Conservation (phyloP, 2,888 invertebrate genomes). For the Flexamia atlantica region DNA sequence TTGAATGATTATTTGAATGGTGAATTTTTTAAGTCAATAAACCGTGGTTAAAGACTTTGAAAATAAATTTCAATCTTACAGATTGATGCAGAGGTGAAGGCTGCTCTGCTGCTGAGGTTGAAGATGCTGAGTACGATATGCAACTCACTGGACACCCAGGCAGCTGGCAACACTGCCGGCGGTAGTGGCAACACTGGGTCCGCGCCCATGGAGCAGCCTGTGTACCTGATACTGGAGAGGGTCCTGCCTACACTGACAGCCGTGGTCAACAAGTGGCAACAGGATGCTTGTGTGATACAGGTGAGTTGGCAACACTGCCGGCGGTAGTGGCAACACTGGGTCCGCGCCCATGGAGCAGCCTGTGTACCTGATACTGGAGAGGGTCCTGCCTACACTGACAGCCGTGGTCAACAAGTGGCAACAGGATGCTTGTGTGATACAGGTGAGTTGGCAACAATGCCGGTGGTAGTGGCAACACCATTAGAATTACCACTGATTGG, state of each 20-base stretch:
- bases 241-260: conserved; percentile 81
- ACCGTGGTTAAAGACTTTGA: too few relatives aligned
- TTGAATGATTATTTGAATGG: too few relatives aligned
- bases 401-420: conserved; percentile 81
- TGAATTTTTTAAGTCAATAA: too few relatives aligned
- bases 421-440: conserved; percentile 80
- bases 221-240: conserved; percentile 79
- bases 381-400: conserved; percentile 81
- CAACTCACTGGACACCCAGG: conserved; percentile 78
- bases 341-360: conserved; percentile 75
- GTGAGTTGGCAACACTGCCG: conserved; percentile 74
- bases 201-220: conserved; percentile 75
- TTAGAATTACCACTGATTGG: too few relatives aligned
- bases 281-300: conserved; percentile 81
- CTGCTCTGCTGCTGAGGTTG: conserved; percentile 79
- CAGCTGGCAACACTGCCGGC: conserved; percentile 72
- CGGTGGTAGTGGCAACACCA: conserved; percentile 71
- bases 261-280: conserved; percentile 81
- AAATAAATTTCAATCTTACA: conserved; percentile 69
- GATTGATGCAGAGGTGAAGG: conserved; percentile 76
- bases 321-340: conserved; percentile 44
- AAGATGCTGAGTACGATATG: conserved; percentile 84
- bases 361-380: conserved; percentile 79
- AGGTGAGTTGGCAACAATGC: conserved; percentile 76
- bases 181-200: conserved; percentile 70